Evolutionary conservation across 2,888 invertebrate genomes (phyloP).

Genomic region (Coleophora deauratella): DNA sequence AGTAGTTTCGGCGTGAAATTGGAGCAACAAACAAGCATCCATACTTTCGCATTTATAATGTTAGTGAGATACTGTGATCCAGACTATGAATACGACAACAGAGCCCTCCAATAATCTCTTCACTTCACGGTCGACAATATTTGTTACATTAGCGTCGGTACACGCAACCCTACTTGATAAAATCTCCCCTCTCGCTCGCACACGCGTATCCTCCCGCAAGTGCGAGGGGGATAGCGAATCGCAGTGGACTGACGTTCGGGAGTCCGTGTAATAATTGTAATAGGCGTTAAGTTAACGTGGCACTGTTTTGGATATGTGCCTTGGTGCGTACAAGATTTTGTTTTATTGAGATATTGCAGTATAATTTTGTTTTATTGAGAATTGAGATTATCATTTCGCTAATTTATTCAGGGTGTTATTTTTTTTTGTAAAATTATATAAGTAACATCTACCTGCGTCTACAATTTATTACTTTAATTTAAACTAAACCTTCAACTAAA

Average conservation of each 20-base stretch:
- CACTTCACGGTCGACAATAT: conserved; percentile 44
- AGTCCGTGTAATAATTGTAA: conserved; percentile 7
- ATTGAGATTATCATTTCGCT: too few species aligned
- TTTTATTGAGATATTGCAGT: neutral
- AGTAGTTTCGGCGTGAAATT: too few species aligned
- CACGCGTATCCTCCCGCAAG: neutral
- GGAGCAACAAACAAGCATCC: too few species aligned
- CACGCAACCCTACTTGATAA: conserved; percentile 12
- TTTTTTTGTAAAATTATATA: too few species aligned
- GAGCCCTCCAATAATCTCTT: conserved; percentile 38
- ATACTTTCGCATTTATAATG: too few species aligned
- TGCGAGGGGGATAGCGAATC: neutral
- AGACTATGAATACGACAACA: conserved; percentile 28
- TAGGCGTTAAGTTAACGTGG: conserved; percentile 2
- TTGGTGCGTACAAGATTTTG: conserved; percentile 1
- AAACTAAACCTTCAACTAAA: too few species aligned
- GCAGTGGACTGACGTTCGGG: neutral
- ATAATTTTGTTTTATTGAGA: too few species aligned
- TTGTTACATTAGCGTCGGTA: conserved; percentile 45
- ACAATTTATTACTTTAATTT: too few species aligned
- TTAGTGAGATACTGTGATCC: too few species aligned
- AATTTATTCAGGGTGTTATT: too few species aligned
- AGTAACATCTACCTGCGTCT: too few species aligned
- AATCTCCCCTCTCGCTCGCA: neutral
- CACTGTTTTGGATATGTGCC: conserved; percentile 3